Conservation (phyloP, 2,113 vertebrate species). For the Damaliscus lunatus region DNA sequence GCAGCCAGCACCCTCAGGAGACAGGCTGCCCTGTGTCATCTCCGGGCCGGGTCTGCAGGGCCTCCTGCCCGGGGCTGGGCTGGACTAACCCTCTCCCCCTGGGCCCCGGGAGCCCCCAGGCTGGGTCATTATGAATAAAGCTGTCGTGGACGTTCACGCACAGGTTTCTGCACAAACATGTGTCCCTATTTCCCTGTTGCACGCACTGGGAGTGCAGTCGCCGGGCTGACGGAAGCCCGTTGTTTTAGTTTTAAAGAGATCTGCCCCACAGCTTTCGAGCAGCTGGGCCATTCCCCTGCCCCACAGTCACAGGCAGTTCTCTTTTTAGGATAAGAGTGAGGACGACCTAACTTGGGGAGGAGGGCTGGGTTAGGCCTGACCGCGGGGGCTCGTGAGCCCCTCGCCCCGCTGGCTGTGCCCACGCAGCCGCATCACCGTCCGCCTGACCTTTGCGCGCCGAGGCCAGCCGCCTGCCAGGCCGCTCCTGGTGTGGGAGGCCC, state of each 20-base stretch:
- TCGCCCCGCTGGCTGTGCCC: neutral
- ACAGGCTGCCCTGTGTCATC: fast-evolving
- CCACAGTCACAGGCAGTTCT: fast-evolving
- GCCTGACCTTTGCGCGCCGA: neutral
- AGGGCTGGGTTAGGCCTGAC: neutral
- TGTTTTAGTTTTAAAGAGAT: neutral
- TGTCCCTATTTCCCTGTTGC: neutral
- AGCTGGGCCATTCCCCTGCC: neutral
- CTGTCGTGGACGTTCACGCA: neutral
- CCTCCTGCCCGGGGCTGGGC: neutral
- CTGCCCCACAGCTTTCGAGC: neutral
- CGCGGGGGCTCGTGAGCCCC: neutral
- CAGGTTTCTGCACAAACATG: neutral
- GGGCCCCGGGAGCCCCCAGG: neutral
- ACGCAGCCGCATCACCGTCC: fast-evolving
- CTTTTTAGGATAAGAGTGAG: neutral
- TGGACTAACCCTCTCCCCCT: neutral
- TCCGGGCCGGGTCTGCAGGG: neutral
- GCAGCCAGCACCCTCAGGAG: neutral
- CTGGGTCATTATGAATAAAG: neutral
- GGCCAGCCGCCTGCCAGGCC: neutral
- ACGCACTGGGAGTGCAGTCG: fast-evolving
- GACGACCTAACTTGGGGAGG: neutral
- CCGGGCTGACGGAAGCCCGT: neutral
- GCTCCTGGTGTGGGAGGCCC: neutral